Percentiles rank a stretch among this genome's conserved stretches.
Evolutionary conservation across 1,140 invertebrate species (phyloP).

Genomic region (Leptinotarsa lineolata): DNA sequence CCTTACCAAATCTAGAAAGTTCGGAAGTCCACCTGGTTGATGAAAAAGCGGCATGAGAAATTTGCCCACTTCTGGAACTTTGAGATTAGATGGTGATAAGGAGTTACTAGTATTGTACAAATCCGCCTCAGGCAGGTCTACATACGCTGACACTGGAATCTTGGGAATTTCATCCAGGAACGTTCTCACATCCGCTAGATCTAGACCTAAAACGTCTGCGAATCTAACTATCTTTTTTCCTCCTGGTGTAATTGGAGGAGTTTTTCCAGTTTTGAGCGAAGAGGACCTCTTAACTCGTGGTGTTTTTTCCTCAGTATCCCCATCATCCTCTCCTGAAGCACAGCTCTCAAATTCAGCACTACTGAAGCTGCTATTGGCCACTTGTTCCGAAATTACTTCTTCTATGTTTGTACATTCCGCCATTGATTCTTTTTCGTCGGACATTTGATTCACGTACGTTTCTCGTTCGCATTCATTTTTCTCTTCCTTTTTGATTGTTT

Average conservation of each 20-base stretch:
- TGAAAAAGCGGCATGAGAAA: slow-evolving; percentile 77
- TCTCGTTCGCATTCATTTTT: neutral
- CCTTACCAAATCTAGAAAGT: slow-evolving; percentile 79
- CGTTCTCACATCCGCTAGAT: slow-evolving; percentile 87
- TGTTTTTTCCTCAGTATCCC: slow-evolving; percentile 57
- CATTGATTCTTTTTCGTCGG: slow-evolving; percentile 24
- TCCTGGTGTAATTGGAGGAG: slow-evolving; percentile 84
- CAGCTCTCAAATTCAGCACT: neutral
- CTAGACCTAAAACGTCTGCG: slow-evolving; percentile 90
- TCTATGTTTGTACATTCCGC: slow-evolving; percentile 24
- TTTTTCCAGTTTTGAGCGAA: slow-evolving; percentile 88
- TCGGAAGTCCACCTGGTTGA: slow-evolving; percentile 74
- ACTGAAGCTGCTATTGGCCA: neutral
- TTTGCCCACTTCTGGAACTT: slow-evolving; percentile 58
- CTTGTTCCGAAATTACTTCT: neutral
- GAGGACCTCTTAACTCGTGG: slow-evolving; percentile 77
- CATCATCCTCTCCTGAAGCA: slow-evolving; percentile 25
- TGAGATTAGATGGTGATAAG: slow-evolving; percentile 8
- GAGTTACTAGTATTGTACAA: slow-evolving; percentile 33
- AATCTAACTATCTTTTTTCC: slow-evolving; percentile 94
- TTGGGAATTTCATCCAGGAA: slow-evolving; percentile 88
- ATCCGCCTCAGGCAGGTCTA: slow-evolving; percentile 68
- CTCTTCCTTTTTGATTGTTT: neutral
- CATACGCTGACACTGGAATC: slow-evolving; percentile 83
- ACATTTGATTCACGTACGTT: slow-evolving; percentile 26